Evolutionary conservation across 2,113 vertebrate species (phyloP).

Genomic region (Perca fluviatilis): DNA sequence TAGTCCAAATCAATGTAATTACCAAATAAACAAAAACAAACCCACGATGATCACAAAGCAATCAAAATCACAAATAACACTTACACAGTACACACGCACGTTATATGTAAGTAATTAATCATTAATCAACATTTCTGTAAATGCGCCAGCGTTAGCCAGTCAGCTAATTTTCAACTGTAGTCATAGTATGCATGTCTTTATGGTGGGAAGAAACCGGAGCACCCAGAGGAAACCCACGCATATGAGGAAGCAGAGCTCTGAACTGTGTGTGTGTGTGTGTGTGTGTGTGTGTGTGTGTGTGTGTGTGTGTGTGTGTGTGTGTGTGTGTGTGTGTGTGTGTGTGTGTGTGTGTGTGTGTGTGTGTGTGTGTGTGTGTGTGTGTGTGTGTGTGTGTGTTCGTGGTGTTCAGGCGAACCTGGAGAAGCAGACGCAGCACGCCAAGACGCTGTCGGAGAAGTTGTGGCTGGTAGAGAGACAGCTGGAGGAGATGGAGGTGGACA

Average conservation of each 20-base stretch:
- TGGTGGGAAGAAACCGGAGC: too few relatives aligned
- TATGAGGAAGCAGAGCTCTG: background rate
- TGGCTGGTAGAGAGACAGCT: conserved; percentile 82
- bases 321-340: conserved; percentile 36
- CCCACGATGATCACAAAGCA: too few relatives aligned
- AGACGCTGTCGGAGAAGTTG: conserved; percentile 81
- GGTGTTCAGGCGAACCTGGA: conserved; percentile 82
- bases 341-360: conserved; percentile 37
- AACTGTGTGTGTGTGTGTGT: conserved; percentile 13
- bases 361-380: conserved; percentile 36
- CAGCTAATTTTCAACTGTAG: too few relatives aligned
- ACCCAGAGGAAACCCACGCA: too few relatives aligned
- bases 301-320: conserved; percentile 24
- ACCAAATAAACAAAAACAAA: too few relatives aligned
- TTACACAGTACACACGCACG: too few relatives aligned
- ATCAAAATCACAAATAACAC: too few relatives aligned
- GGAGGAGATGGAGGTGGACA: conserved; percentile 79
- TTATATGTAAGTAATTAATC: too few relatives aligned
- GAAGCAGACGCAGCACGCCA: conserved; percentile 77
- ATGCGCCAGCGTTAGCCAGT: too few relatives aligned
- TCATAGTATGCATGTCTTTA: too few relatives aligned
- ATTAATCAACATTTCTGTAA: too few relatives aligned
- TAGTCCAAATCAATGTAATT: too few relatives aligned
- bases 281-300: background rate
- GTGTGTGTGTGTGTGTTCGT: conserved; percentile 24